Conservation (phyloP, 2,113 vertebrate species). For the Ascaphus truei region DNA sequence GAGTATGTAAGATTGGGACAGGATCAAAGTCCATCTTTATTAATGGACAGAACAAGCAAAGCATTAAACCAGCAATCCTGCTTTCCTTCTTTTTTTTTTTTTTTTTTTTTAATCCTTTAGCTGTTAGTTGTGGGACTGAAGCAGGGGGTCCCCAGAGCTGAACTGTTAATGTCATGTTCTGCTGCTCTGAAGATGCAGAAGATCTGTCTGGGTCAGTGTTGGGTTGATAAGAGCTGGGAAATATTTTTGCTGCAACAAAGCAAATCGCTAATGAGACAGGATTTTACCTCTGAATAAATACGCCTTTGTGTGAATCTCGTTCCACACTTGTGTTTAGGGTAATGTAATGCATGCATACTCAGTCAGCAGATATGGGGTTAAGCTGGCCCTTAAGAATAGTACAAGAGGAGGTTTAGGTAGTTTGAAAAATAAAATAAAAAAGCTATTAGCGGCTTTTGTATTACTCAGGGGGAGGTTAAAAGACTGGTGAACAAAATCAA, state of each 20-base stretch:
- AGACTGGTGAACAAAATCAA: conserved; percentile 19
- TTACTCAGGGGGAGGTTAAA: conserved; percentile 26
- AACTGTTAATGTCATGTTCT: too few species aligned
- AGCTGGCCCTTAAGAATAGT: not conserved
- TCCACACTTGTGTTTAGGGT: not conserved
- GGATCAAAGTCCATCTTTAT: conserved; percentile 13
- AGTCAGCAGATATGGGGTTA: conserved; percentile 1
- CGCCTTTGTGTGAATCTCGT: too few species aligned
- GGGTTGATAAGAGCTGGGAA: too few species aligned
- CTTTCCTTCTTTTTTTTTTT: too few species aligned
- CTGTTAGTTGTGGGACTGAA: too few species aligned
- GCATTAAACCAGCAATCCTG: too few species aligned
- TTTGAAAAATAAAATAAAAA: conserved; percentile 18
- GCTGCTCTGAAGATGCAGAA: too few species aligned
- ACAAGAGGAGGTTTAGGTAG: conserved; percentile 11
- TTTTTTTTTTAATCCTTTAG: too few species aligned
- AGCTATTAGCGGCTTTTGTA: conserved; percentile 25
- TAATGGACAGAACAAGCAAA: conserved; percentile 3
- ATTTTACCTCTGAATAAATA: too few species aligned
- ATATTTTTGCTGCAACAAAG: too few species aligned
- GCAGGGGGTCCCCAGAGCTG: not conserved
- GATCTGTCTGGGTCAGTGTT: too few species aligned
- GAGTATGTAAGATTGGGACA: not conserved
- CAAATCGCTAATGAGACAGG: too few species aligned
- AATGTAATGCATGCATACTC: not conserved